These are phyloP conservation scores for Cydia pomonella DNA, from an alignment of 1,140 invertebrate genomes.

Conservation along the genomic window DNA sequence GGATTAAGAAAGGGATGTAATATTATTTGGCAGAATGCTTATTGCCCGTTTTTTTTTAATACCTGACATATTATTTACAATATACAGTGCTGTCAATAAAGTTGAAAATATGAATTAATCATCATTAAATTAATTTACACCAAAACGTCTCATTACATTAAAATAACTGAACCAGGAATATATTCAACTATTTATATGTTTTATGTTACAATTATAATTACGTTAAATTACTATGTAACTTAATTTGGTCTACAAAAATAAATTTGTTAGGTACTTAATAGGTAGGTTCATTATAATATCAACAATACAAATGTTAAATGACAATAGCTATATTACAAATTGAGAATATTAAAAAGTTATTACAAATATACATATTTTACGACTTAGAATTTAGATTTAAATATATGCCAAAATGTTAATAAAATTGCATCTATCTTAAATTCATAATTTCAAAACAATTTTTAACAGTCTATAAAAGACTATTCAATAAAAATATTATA, in stretches of 20 bases:
- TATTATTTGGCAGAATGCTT: not conserved
- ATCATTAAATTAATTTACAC: not conserved
- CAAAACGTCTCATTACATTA: conserved; percentile 40
- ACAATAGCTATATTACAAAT: conserved; percentile 25
- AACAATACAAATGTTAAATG: conserved; percentile 41
- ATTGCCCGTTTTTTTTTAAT: not conserved
- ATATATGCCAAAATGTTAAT: conserved; percentile 3
- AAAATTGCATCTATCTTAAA: conserved; percentile 4
- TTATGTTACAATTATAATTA: conserved; percentile 37
- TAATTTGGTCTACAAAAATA: conserved; percentile 49
- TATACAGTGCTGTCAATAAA: not conserved
- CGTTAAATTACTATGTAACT: conserved; percentile 40
- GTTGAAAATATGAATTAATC: not conserved
- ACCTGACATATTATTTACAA: not conserved
- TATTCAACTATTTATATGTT: conserved; percentile 31
- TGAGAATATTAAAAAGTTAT: conserved; percentile 4
- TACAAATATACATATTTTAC: conserved; percentile 23
- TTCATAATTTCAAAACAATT: not conserved
- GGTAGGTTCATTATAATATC: conserved; percentile 42
- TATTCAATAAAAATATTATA: not conserved
- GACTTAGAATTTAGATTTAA: conserved; percentile 17
- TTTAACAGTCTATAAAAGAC: not conserved
- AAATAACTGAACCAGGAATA: conserved; percentile 47
- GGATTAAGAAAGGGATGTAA: too few species aligned
- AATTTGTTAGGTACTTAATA: conserved; percentile 37